phyloP scores from a whole-genome alignment of 2,113 vertebrate species.

The Cyphomyrus plagiostoma region DNA sequence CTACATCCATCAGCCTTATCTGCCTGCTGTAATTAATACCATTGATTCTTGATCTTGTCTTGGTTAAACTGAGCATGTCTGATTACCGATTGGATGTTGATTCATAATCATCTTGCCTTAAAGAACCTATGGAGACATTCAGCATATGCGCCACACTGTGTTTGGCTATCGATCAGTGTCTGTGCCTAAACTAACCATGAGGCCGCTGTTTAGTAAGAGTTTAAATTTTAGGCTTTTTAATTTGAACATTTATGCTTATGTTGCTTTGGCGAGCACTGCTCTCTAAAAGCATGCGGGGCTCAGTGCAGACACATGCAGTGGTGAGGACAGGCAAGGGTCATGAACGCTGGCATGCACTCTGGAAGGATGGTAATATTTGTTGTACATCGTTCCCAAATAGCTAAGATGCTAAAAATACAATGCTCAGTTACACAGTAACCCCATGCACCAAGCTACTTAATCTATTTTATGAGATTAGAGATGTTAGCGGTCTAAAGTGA shows the following conservation, averaged over 20 bases:
- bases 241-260: not conserved
- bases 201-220: not conserved
- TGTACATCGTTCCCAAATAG: not conserved
- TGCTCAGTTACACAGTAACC: not conserved
- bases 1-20: slow-evolving; percentile 1
- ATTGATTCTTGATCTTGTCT: slow-evolving; percentile 9
- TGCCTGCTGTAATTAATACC: not conserved
- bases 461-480: not conserved
- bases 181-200: not conserved
- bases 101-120: slow-evolving; percentile 7
- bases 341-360: not conserved
- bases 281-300: not conserved
- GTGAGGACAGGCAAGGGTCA: not conserved
- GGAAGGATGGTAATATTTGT: not conserved
- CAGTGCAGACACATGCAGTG: not conserved
- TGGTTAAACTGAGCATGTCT: not conserved
- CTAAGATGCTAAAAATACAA: not conserved
- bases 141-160: not conserved
- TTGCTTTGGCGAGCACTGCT: not conserved
- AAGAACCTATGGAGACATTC: not conserved
- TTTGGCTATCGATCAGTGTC: not conserved
- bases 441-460: not conserved
- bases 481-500: not conserved
- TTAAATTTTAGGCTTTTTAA: not conserved
- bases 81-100: not conserved